A percentile compares a stretch with the other conserved stretches of the same genome.
Conservation (phyloP, 2,888 invertebrate genomes). For the Imbricaverruca yamaguchii region DNA sequence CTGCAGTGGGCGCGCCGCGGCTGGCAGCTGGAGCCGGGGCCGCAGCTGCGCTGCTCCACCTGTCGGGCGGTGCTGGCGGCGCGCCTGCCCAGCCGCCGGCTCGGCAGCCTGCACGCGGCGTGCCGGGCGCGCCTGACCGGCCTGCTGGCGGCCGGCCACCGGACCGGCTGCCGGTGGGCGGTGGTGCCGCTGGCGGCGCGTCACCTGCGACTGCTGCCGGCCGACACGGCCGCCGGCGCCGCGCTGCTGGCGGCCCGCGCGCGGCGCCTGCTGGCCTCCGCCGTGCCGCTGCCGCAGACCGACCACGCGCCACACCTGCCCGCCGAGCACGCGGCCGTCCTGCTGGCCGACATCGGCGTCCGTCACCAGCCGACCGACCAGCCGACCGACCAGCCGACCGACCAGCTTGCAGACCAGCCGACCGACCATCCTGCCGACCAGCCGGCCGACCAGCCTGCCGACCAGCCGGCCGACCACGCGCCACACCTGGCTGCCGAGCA, state of each 20-base stretch:
- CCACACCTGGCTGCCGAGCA: not conserved
- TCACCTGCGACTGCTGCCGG: not conserved
- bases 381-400: no score
- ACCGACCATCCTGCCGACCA: no score
- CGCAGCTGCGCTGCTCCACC: not conserved
- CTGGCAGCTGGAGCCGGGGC: conserved; percentile 10
- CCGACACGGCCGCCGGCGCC: not conserved
- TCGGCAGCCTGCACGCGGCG: not conserved
- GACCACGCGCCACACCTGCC: not conserved
- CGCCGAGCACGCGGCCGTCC: not conserved
- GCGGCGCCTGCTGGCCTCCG: not conserved
- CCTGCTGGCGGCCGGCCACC: not conserved
- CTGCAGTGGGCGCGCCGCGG: conserved; percentile 11
- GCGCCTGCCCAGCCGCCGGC: not conserved
- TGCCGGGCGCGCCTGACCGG: not conserved
- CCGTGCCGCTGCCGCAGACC: not conserved
- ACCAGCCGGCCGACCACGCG: no score
- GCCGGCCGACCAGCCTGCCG: no score
- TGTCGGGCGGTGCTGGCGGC: not conserved
- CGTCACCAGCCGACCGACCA: not conserved
- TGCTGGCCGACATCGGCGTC: not conserved
- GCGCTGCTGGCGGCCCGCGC: not conserved
- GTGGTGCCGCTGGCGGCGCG: not conserved
- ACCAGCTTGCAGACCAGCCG: no score
- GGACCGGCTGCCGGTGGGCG: conserved; percentile 6